Evolutionary conservation across 2,888 invertebrate species (phyloP).

Genomic region (Yponomeuta malinellus): DNA sequence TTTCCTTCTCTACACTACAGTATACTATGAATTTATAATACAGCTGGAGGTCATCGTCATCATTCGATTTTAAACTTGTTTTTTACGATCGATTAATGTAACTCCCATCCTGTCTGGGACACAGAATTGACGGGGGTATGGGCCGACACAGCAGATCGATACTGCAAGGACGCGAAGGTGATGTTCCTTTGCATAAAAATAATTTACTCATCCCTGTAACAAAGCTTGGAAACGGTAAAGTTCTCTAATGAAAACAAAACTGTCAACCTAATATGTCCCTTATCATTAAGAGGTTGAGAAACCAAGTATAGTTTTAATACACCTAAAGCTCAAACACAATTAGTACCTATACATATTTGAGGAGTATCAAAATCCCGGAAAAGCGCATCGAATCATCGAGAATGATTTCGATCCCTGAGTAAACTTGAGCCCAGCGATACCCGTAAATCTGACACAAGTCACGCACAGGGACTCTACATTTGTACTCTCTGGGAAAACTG

Average conservation of each 20-base stretch:
- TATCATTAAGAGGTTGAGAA: too few relatives aligned
- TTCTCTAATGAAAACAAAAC: too few relatives aligned
- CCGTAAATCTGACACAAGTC: slow-evolving; percentile 15
- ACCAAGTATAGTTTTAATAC: too few relatives aligned
- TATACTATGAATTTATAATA: too few relatives aligned
- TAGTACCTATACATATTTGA: too few relatives aligned
- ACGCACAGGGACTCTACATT: slow-evolving; percentile 5
- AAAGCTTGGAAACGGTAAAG: neutral
- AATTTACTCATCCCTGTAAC: neutral
- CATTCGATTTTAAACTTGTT: neutral
- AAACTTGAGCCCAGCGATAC: neutral
- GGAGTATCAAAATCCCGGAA: neutral
- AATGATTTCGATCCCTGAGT: neutral
- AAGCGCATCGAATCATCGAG: neutral
- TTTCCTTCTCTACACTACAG: too few relatives aligned
- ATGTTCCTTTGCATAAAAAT: neutral
- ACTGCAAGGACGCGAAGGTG: slow-evolving; percentile 10
- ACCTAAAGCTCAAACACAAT: too few relatives aligned
- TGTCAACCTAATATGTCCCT: too few relatives aligned
- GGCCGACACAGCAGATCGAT: slow-evolving; percentile 7
- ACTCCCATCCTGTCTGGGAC: neutral
- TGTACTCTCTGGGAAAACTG: neutral
- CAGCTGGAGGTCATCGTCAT: too few relatives aligned
- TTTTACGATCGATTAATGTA: neutral
- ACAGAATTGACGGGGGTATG: slow-evolving; percentile 46